Evolutionary conservation across 2,113 vertebrate species (phyloP), one percentile per base, ranked within the genome.

Genomic region (Coptodon rendalli): DNA sequence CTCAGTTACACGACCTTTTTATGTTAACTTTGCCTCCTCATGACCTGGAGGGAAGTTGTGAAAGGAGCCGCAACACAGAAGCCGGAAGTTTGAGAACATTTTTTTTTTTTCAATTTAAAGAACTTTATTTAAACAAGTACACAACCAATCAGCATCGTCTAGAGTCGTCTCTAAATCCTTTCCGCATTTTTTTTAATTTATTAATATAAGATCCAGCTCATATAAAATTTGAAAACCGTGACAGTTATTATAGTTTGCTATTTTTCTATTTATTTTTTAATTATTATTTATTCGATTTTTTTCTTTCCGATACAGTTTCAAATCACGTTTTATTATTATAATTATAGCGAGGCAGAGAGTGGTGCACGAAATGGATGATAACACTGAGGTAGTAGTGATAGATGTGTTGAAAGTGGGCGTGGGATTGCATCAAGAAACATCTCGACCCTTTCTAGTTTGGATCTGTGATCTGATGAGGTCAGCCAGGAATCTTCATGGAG

Each of bases 51-150:
- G 12, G 80, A 83, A 63, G 63, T 68, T 68, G 27, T 22, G 19
- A 31, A n/a, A 78, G 5, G 3, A 52, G 29, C 84, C 48, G 81
- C 31, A 3, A 22, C 29, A 2, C 45, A 3, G 34, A 81, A 86
- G 19, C 76, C 52, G 91, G 91, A 91, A 94, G 91, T 78, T n/a
- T 3, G 6, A 56, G 19, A 14, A 24, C 1, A 1, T 40, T 38
- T 68, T 68, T 61, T 50, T n/a, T 22, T 71, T 73, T 71, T 17
- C 5, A 73, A 29, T 31, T 78, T 50, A 50, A 50, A 52, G 10
- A 52, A 50, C 73, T 78, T 78, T 78, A 78, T 52, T 78, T 31
- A 78, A 19, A 78, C 45, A 52, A 34, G 17, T 17, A 48, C 22
- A 48, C 22, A 1, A 29, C 40, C 22, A 45, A 45, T 45, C 38